Base-by-base conservation (phyloP, 2,888 invertebrate species). In the Liodrosophila aerea region DNA sequence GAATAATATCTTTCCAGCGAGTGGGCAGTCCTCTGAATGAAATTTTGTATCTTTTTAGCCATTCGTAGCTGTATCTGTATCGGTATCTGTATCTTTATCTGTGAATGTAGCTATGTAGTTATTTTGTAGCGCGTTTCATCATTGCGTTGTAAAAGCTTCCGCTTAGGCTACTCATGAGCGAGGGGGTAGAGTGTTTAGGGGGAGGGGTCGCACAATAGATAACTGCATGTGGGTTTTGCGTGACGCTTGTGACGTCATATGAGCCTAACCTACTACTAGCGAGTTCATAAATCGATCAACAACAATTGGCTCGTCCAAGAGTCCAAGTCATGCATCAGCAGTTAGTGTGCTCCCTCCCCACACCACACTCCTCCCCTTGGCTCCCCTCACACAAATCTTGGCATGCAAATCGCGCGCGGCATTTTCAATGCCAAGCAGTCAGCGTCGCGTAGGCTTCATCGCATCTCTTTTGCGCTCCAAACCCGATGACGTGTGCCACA, bases 211-310 rank as follows among this genome's bases (percentile, higher is more conserved):
- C 44, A 64, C 64, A 65, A 64, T 59, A 59, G 53, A 58, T 57
- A 69, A 50, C 70, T 73, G 69, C 65, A 70, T 77, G 81, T 83
- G 75, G 75, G 73, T 31, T 63, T 60, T 53, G 64, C 62, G 56
- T 56, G 54, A 44, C 51, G 58, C 46, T 63, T 82, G 78, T 80
- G 78, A 80, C 78, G 78, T 82, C 78, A 80, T 61, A 51, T 49
- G 47, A 29, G 57, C 39, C 5, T n/a, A 18, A 22, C 37, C 37
- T 58, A 52, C 64, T 22, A 5, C 22, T 2, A 64, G 60, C 74
- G 67, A 82, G 80, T 85, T 85, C 77, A 82, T 85, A 85, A 85
- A 83, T 85, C 80, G 83, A 82, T 85, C 82, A 85, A 53, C 68
- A 71, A 66, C 78, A 72, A 80, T 59, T 66, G 74, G 56, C 68